Evolutionary conservation across 2,113 vertebrate species (phyloP), one percentile per base, ranked within the genome.

Genomic region (Deroptyus accipitrinus): DNA sequence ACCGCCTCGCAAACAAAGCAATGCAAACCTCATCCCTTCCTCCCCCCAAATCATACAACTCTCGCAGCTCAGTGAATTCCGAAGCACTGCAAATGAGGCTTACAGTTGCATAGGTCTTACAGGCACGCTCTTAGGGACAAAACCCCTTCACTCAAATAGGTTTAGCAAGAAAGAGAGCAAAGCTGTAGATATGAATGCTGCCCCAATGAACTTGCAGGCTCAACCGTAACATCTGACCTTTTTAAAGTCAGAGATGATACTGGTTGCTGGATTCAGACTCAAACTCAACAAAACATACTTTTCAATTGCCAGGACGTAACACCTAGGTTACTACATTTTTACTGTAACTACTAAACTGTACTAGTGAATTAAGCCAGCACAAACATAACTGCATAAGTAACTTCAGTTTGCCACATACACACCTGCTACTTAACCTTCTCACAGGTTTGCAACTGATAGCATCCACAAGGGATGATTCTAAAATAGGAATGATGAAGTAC

Each of bases 251-350:
- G 31, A 51, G 30, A 28, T 14, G 18, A 37, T 15, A 17, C 8
- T 2, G 17, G 7, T 20, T 54, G 46, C 27, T 27, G 15, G 48
- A 39, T 18, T 20, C 77, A 44, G 46, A 31, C 33, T 48, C n/a
- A 39, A 30, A 48, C 3, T 11, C 5, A 0, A 8, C 0, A 1
- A 25, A 24, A 72, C 2, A 6, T 5, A 14, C 25, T 27, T 63
- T 39, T 27, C 57, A 39, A 7, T 9, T 73, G 62, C 62, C 61
- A 76, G 49, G 39, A 70, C 9, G 0, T 37, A 73, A 55, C 2
- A 7, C 7, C 9, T 17, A 12, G 27, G 16, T 23, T 61, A 49
- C 39, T 28, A 13, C 0, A 0, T 20, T 76, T 76, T 62, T 41
- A 37, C 2, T 61, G 10, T 12, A 51, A 12, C 39, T 68, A 16